A percentile compares a stretch with the other conserved stretches of the same genome.
phyloP scores from a whole-genome alignment of 2,888 invertebrate species.

The Epsilonema sp. region DNA sequence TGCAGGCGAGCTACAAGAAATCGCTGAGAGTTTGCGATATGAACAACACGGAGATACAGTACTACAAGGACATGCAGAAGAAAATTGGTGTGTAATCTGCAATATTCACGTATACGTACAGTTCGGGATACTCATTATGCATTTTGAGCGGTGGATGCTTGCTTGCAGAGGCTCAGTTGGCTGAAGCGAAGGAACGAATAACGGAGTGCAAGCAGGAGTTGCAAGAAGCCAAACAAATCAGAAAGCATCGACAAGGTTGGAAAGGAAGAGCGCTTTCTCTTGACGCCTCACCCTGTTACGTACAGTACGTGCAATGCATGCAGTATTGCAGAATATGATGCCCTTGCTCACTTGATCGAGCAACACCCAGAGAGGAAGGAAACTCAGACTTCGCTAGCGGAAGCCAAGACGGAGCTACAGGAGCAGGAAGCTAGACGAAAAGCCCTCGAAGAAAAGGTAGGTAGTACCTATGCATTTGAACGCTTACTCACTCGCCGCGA shows the following conservation, averaged over 20 bases:
- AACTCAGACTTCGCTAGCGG: not conserved
- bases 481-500: too few relatives aligned
- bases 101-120: not conserved
- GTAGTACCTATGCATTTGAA: not conserved
- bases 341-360: conserved; percentile 68
- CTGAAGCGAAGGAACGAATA: not conserved
- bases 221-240: conserved; percentile 57
- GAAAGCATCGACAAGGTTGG: conserved; percentile 49
- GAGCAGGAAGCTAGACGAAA: not conserved
- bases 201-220: conserved; percentile 52
- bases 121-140: not conserved
- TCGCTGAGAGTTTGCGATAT: too few relatives aligned
- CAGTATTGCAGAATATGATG: conserved; percentile 62
- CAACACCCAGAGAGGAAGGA: not conserved
- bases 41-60: not conserved
- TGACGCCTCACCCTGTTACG: too few relatives aligned
- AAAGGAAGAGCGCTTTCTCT: too few relatives aligned
- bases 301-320: too few relatives aligned
- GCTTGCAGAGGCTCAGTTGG: not conserved
- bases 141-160: not conserved
- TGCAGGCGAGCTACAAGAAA: too few relatives aligned
- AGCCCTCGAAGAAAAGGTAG: not conserved
- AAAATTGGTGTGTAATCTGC: not conserved
- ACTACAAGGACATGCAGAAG: not conserved
- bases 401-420: not conserved